phyloP scores from a whole-genome alignment of 2,113 vertebrate genomes.

The Lontra canadensis region DNA sequence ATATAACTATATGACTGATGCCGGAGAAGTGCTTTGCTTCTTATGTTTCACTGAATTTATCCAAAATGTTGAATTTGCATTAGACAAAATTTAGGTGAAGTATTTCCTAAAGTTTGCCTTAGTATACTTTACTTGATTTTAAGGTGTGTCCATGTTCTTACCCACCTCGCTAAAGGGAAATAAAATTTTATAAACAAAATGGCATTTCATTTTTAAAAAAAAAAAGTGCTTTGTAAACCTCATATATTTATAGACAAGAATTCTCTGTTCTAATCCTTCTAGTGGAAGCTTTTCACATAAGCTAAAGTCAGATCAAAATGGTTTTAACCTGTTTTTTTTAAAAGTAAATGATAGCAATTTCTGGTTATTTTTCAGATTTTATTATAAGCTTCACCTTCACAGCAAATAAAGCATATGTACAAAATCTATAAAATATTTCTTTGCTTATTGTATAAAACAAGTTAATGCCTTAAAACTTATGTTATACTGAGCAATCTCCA shows the following conservation, averaged over 20 bases:
- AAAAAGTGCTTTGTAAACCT: background rate
- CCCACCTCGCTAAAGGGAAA: background rate
- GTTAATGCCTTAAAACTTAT: background rate
- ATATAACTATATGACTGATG: background rate
- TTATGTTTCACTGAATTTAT: background rate
- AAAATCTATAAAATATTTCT: background rate
- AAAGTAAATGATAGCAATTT: background rate
- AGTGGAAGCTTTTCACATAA: background rate
- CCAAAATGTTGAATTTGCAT: background rate
- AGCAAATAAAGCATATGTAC: background rate
- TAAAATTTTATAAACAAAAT: background rate
- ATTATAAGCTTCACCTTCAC: background rate
- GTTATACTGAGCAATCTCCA: background rate
- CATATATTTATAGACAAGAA: background rate
- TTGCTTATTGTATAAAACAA: background rate
- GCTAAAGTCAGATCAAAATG: background rate
- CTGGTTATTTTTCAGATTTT: slow-evolving; percentile 1
- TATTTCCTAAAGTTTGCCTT: background rate
- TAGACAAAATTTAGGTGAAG: background rate
- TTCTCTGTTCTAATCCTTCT: background rate
- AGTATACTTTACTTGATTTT: background rate
- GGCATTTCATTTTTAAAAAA: background rate
- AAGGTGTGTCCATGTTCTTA: background rate
- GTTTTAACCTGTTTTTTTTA: background rate
- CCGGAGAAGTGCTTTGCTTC: background rate